phyloP scores from a whole-genome alignment of 2,888 invertebrate species.

The Eristalis intricaria region DNA sequence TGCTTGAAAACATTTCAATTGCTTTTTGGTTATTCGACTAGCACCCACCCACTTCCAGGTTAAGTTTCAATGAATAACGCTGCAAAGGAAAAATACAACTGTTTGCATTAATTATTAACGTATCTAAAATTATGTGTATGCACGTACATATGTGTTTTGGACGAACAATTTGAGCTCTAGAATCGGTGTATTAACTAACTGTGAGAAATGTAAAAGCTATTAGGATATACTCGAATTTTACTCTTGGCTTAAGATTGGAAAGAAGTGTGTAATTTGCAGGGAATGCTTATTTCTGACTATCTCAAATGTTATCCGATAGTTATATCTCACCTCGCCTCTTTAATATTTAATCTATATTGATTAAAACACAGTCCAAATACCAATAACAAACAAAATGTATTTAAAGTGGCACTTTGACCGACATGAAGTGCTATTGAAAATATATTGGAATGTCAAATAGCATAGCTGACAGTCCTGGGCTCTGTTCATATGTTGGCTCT shows the following conservation, averaged over 20 bases:
- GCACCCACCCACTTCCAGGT: background rate
- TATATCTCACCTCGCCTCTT: slow-evolving; percentile 29
- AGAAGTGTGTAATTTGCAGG: background rate
- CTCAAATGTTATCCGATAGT: background rate
- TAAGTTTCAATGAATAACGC: background rate
- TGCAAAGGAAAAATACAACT: background rate
- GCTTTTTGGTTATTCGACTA: background rate
- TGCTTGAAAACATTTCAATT: slow-evolving; percentile 86
- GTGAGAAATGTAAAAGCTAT: background rate
- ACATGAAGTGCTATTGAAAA: background rate
- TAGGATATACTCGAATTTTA: background rate
- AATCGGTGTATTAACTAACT: no score
- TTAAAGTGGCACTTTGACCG: slow-evolving; percentile 1
- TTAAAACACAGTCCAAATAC: slow-evolving; percentile 15
- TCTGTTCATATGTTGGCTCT: background rate
- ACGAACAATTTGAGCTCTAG: background rate
- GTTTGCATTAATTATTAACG: slow-evolving; percentile 20
- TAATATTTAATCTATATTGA: slow-evolving; percentile 65
- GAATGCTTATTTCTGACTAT: background rate
- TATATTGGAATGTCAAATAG: background rate
- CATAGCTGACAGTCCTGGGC: background rate
- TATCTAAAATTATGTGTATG: background rate
- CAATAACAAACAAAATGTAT: slow-evolving; percentile 50
- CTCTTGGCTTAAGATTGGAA: background rate
- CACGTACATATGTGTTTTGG: background rate